A percentile compares a stretch with the other conserved stretches of the same genome.
These are phyloP conservation scores for Sphyrna mokarran DNA, from an alignment of 2,113 vertebrate genomes.

Conservation along the genomic window DNA sequence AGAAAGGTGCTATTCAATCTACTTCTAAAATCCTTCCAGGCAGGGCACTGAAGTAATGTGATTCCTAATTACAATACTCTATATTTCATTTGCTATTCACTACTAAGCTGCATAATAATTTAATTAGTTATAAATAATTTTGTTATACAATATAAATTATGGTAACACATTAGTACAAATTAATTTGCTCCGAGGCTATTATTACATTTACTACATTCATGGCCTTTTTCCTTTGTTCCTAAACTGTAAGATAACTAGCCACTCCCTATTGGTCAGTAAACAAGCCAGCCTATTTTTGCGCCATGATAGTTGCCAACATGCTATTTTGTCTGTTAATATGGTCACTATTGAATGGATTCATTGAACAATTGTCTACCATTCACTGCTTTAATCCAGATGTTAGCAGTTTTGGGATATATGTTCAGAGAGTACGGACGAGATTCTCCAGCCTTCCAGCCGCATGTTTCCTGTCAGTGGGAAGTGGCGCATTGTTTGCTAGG, in stretches of 20 bases:
- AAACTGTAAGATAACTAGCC: background rate
- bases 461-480: no score
- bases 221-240: background rate
- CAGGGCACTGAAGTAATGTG: background rate
- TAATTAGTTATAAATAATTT: slow-evolving; percentile 20
- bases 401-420: background rate
- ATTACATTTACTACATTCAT: slow-evolving; percentile 15
- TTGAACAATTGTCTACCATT: background rate
- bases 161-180: background rate
- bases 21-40: background rate
- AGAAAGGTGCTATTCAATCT: background rate
- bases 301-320: background rate
- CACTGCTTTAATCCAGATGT: background rate
- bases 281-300: background rate
- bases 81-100: background rate
- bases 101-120: slow-evolving; percentile 2
- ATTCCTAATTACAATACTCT: background rate
- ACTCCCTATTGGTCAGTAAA: background rate
- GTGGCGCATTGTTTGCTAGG: no score
- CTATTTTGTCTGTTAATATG: background rate
- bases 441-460: no score
- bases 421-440: background rate
- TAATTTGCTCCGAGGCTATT: background rate
- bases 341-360: background rate
- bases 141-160: background rate